phyloP scores from a whole-genome alignment of 1,140 invertebrate species.

The Pantala flavescens region DNA sequence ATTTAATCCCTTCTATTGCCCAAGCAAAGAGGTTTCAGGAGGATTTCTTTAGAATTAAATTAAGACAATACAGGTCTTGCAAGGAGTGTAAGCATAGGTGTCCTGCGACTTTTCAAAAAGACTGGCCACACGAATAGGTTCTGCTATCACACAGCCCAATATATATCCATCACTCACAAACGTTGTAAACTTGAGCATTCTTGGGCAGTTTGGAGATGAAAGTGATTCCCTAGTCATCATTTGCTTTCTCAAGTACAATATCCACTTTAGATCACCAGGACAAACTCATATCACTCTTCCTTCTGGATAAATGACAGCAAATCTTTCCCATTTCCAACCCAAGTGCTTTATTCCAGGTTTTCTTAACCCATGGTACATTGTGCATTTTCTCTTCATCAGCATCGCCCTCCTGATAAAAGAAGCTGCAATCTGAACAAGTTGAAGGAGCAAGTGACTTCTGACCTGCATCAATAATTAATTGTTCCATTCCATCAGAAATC shows the following conservation, averaged over 20 bases:
- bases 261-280: slow-evolving; percentile 50
- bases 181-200: slow-evolving; percentile 40
- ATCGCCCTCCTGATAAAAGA: slow-evolving; percentile 69
- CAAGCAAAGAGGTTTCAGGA: no score
- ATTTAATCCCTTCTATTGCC: no score
- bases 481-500: not conserved
- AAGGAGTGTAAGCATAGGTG: no score
- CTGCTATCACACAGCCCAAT: slow-evolving; percentile 61
- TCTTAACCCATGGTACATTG: slow-evolving; percentile 59
- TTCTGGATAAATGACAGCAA: slow-evolving; percentile 36
- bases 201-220: slow-evolving; percentile 32
- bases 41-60: no score
- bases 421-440: slow-evolving; percentile 62
- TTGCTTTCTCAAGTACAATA: slow-evolving; percentile 56
- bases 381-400: slow-evolving; percentile 70
- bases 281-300: slow-evolving; percentile 50
- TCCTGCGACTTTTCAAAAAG: no score
- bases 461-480: slow-evolving; percentile 57
- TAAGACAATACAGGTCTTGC: no score
- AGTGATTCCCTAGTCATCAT: slow-evolving; percentile 60
- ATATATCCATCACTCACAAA: slow-evolving; percentile 61
- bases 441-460: slow-evolving; percentile 68
- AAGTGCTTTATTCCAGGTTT: slow-evolving; percentile 49
- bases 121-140: slow-evolving; percentile 51
- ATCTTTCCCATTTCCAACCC: slow-evolving; percentile 72